These are phyloP conservation scores for Stegastes partitus DNA, from an alignment of 2,113 vertebrate genomes.

Conservation along the genomic window DNA sequence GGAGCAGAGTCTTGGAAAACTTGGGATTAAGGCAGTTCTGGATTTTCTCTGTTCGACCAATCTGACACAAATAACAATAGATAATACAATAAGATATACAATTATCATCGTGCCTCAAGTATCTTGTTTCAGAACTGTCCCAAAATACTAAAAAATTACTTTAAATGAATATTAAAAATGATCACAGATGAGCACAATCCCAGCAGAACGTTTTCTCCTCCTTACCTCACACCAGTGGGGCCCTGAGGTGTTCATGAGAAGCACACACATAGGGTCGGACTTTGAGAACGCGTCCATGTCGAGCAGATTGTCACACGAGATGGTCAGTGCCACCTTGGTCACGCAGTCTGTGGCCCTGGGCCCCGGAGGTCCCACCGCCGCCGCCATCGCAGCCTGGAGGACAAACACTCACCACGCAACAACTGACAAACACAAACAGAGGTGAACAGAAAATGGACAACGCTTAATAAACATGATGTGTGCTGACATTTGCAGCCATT, in stretches of 20 bases:
- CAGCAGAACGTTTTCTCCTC: background rate
- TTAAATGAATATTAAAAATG: background rate
- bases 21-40: constrained; percentile 91
- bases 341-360: constrained; percentile 84
- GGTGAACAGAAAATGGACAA: background rate
- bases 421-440: constrained; percentile 31
- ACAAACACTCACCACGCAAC: background rate
- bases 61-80: constrained; percentile 51
- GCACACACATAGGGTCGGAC: constrained; percentile 92
- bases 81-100: too few relatives aligned
- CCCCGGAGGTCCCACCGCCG: constrained; percentile 15
- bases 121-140: too few relatives aligned
- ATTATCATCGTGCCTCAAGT: too few relatives aligned
- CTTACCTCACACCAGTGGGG: constrained; percentile 75
- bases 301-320: constrained; percentile 90
- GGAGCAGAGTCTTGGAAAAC: constrained; percentile 91
- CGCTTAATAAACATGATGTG: too few relatives aligned
- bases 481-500: too few relatives aligned
- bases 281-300: constrained; percentile 91
- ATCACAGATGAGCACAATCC: background rate
- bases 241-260: constrained; percentile 77
- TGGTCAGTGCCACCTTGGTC: constrained; percentile 87
- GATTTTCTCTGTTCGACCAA: constrained; percentile 92
- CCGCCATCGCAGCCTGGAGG: constrained; percentile 56
- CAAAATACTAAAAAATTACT: background rate